Evolutionary conservation across 2,888 invertebrate species (phyloP).

Genomic region (Synanthedon tipuliformis): DNA sequence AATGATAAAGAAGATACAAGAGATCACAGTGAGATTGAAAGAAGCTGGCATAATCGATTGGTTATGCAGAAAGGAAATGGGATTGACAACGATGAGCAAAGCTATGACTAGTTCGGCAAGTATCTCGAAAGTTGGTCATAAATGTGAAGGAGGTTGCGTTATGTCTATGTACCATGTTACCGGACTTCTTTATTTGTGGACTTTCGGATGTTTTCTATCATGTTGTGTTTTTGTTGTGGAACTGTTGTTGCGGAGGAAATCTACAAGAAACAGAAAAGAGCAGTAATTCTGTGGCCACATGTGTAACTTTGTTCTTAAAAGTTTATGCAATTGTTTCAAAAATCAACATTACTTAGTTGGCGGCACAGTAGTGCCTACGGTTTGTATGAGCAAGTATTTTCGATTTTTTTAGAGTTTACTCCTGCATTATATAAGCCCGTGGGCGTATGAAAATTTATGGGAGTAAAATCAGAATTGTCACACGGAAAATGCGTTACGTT

Average conservation of each 20-base stretch:
- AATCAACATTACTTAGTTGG: not conserved
- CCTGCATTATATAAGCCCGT: too few relatives aligned
- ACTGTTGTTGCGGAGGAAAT: constrained; percentile 3
- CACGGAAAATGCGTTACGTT: too few relatives aligned
- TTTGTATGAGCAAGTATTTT: too few relatives aligned
- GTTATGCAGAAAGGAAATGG: constrained; percentile 19
- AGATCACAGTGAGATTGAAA: constrained; percentile 24
- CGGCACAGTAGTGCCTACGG: too few relatives aligned
- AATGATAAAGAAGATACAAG: constrained; percentile 21
- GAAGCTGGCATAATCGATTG: constrained; percentile 35
- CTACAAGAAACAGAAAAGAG: not conserved
- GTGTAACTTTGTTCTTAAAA: too few relatives aligned
- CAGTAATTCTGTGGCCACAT: not conserved
- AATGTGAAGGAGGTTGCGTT: constrained; percentile 38
- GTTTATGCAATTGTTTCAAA: not conserved
- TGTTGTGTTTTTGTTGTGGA: constrained; percentile 30
- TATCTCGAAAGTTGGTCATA: constrained; percentile 34
- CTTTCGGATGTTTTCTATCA: constrained; percentile 32
- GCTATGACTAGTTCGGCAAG: constrained; percentile 27
- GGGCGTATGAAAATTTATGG: too few relatives aligned
- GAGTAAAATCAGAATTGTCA: too few relatives aligned
- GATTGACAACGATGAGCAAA: constrained; percentile 28
- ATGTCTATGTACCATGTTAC: constrained; percentile 33
- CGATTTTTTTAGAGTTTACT: too few relatives aligned
- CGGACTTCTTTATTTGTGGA: constrained; percentile 38